Evolutionary conservation across 1,140 invertebrate genomes (phyloP), one percentile per base, ranked within the genome.

Genomic region (Helicoverpa zea): DNA sequence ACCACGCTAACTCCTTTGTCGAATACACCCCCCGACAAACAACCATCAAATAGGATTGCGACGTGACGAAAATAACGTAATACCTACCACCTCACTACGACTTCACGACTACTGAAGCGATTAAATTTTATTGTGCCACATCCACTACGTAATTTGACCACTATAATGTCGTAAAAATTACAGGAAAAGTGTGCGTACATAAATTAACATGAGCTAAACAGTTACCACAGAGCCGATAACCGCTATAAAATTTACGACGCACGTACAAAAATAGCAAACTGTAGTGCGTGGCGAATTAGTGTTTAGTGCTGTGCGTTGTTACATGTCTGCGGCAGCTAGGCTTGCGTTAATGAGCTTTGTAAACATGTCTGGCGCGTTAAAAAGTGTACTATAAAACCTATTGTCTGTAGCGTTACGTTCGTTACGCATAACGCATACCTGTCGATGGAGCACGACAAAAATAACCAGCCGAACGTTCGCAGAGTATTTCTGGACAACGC

Each of bases 381-480:
- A 84, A 43, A 43, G 35, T 43, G 63, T 66, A 77, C 51, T 30
- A 23, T 75, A 79, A 61, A 77, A 49, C 59, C 68, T 43, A 82
- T 80, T 68, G 76, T 79, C 58, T 73, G 72, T 43, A 47, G 51
- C 47, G 58, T 66, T 81, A 78, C 80, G 78, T 75, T 4, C 51
- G 66, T 81, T 77, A 77, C n/a, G 16, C 70, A 56, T 68, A 72
- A 82, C 80, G 78, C 77, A 83, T 87, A 90, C 86, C 87, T 90
- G 88, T 86, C 88, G 87, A 89, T 88, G 78, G 83, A 86, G 75
- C 23, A 52, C 76, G 82, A 84, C 83, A 83, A 86, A 91, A 91
- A 91, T 91, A 91, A 56, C 84, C n/a, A 72, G 63, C 58, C 59
- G 79, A 81, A 80, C 77, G 86, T 74, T 56, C 74, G 73, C 66